phyloP scores from a whole-genome alignment of 2,888 invertebrate genomes.

The Melangyna quadrimaculata region DNA sequence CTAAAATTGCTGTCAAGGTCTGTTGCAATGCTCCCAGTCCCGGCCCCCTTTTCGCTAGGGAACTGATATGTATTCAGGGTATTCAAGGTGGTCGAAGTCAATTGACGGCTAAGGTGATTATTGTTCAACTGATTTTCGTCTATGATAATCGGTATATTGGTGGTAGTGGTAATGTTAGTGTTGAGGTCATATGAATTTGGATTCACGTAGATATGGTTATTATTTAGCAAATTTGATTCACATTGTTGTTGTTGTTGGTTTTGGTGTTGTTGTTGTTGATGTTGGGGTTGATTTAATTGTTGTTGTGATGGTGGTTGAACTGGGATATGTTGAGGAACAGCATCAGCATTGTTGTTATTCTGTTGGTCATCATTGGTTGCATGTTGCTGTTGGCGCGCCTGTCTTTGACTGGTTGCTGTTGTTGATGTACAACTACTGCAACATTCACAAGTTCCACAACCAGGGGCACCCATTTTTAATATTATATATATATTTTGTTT shows the following conservation, averaged over 20 bases:
- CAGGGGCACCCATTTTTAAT: slow-evolving; percentile 74
- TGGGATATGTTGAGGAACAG: slow-evolving; percentile 66
- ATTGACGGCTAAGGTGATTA: slow-evolving; percentile 74
- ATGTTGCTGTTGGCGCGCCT: slow-evolving; percentile 67
- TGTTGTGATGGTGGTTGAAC: slow-evolving; percentile 71
- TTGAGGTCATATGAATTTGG: slow-evolving; percentile 79
- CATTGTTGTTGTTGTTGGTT: slow-evolving; percentile 72
- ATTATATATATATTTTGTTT: neutral
- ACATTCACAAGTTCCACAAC: slow-evolving; percentile 75
- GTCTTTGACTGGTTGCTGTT: slow-evolving; percentile 68
- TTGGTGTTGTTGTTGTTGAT: slow-evolving; percentile 59
- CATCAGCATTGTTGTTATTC: slow-evolving; percentile 57
- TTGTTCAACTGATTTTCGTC: slow-evolving; percentile 74
- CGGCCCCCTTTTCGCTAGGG: slow-evolving; percentile 77
- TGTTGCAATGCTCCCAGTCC: slow-evolving; percentile 78
- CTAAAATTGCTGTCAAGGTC: slow-evolving; percentile 80
- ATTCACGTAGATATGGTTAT: slow-evolving; percentile 80
- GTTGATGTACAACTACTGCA: slow-evolving; percentile 74
- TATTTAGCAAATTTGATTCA: slow-evolving; percentile 74
- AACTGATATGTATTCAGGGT: slow-evolving; percentile 80
- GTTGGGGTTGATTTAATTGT: slow-evolving; percentile 62
- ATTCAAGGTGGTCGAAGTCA: slow-evolving; percentile 78
- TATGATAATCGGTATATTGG: slow-evolving; percentile 72
- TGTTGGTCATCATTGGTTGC: slow-evolving; percentile 64
- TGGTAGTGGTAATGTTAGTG: slow-evolving; percentile 75